Evolutionary conservation across 2,797 vertebrate species (phyloP), one percentile per base, ranked within the genome.

Genomic region (Distichodus sexfasciatus): DNA sequence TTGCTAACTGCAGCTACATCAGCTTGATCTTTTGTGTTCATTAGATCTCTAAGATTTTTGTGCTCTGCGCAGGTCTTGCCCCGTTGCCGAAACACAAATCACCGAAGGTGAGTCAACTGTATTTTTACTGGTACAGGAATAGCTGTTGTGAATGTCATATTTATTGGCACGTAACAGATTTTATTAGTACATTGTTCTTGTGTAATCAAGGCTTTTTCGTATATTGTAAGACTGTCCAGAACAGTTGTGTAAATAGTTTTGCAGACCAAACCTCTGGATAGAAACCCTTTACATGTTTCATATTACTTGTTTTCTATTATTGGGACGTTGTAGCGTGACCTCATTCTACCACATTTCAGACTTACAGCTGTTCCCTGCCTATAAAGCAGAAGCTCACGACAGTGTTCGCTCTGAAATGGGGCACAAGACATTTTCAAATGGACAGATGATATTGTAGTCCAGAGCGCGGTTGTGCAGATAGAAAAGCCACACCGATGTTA

Each of bases 61-160:
- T 57, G 7, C 24, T 62, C 24, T 51, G 10, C 53, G n/a, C 53
- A 79, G 77, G 50, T 76, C 29, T 63, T 65, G 43, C 36, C 43
- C 29, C 29, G 59, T 54, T 28, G 40, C 71, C 33, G 68, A 76
- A 63, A 35, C 50, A 23, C 54, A 19, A 28, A 46, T 67, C 8
- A 36, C 54, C 29, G 71, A 69, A 64, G 74, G 77, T 76, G 66
- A 74, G 65, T 69, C 15, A 29, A 11, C 41, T 14, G 21, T 55
- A 1, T 35, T 23, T 14, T 41, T 41, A 57, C 44, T 51, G 17
- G n/a, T n/a, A 6, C 26, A 63, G 14, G n/a, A 3, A 23, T 3
- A 11, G 38, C 5, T 54, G 7, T 46, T 54, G 17, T 48, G 8
- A 7, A 40, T 1, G 12, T 12, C 11, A 41, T 21, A n/a, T 28